phyloP scores from a whole-genome alignment of 2,797 vertebrate species.

The Bradypus variegatus region DNA sequence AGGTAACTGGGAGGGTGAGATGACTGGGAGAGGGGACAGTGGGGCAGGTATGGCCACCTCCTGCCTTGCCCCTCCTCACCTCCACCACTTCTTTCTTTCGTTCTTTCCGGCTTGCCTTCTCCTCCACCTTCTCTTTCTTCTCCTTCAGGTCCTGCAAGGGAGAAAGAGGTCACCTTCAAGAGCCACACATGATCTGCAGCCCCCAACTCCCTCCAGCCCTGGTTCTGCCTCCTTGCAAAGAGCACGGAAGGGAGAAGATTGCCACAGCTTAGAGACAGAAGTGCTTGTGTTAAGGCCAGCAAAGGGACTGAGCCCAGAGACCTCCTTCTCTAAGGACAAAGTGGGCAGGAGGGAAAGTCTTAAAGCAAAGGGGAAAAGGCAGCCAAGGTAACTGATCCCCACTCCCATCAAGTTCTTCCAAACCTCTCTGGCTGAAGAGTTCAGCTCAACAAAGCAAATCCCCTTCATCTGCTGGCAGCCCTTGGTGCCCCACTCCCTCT shows the following conservation, averaged over 20 bases:
- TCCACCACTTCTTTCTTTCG: conserved; percentile 76
- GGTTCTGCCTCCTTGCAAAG: background rate
- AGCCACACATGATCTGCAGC: background rate
- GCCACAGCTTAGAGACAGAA: background rate
- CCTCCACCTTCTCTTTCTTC: conserved; percentile 77
- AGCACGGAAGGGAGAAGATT: background rate
- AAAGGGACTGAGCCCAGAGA: background rate
- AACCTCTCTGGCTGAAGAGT: conserved; percentile 34
- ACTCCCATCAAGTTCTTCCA: conserved; percentile 20
- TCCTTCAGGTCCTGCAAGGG: conserved; percentile 74
- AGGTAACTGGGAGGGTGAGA: background rate
- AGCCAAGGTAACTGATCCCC: background rate
- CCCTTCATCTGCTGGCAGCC: conserved; percentile 48
- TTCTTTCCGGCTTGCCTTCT: conserved; percentile 75
- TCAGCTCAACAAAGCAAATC: conserved; percentile 59
- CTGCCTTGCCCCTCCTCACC: conserved; percentile 57
- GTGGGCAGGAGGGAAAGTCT: background rate
- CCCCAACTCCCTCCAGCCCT: background rate
- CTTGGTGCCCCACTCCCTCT: conserved; percentile 36
- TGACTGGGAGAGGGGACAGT: background rate
- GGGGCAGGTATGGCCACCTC: background rate
- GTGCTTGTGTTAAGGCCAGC: background rate
- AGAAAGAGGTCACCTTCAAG: conserved; percentile 26
- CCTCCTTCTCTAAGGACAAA: background rate
- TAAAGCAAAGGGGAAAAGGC: background rate